Conservation (phyloP, 2,888 invertebrate genomes). For the Hedychridium roseum region DNA sequence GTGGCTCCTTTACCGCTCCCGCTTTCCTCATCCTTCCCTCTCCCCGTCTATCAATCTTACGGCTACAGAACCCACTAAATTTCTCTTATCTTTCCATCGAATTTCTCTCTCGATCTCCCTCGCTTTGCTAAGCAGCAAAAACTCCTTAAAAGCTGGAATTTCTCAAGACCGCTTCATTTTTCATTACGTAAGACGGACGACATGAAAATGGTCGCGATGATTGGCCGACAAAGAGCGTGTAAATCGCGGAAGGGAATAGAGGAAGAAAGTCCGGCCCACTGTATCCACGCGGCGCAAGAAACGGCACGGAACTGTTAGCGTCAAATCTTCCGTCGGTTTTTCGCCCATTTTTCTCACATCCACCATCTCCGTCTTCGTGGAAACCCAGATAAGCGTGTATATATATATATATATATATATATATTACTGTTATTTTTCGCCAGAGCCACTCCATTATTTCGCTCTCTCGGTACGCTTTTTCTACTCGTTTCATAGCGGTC, state of each 20-base stretch:
- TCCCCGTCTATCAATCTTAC: not conserved
- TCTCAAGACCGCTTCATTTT: slow-evolving; percentile 3
- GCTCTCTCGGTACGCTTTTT: slow-evolving; percentile 24
- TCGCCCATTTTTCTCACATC: slow-evolving; percentile 47
- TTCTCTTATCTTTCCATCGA: slow-evolving; percentile 1
- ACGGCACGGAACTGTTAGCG: slow-evolving; percentile 52
- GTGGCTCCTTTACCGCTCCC: slow-evolving; percentile 33
- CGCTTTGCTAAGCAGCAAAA: too few species aligned
- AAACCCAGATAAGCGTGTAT: too few species aligned
- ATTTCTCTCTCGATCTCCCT: slow-evolving; percentile 10
- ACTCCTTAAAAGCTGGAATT: too few species aligned
- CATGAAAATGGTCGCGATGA: slow-evolving; percentile 11
- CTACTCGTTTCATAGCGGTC: slow-evolving; percentile 13
- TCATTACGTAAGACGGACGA: slow-evolving; percentile 5
- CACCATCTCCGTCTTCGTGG: slow-evolving; percentile 45
- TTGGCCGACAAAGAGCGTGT: slow-evolving; percentile 14
- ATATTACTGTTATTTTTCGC: slow-evolving; percentile 59
- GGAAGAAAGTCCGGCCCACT: slow-evolving; percentile 31
- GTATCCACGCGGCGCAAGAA: slow-evolving; percentile 37
- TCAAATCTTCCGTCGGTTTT: slow-evolving; percentile 50
- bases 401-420: slow-evolving; percentile 18
- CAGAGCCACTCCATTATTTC: slow-evolving; percentile 52
- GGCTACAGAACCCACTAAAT: too few species aligned
- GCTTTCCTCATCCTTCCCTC: slow-evolving; percentile 22
- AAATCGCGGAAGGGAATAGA: slow-evolving; percentile 18